Conservation (phyloP, 2,888 invertebrate genomes). For the Zootermopsis nevadensis region DNA sequence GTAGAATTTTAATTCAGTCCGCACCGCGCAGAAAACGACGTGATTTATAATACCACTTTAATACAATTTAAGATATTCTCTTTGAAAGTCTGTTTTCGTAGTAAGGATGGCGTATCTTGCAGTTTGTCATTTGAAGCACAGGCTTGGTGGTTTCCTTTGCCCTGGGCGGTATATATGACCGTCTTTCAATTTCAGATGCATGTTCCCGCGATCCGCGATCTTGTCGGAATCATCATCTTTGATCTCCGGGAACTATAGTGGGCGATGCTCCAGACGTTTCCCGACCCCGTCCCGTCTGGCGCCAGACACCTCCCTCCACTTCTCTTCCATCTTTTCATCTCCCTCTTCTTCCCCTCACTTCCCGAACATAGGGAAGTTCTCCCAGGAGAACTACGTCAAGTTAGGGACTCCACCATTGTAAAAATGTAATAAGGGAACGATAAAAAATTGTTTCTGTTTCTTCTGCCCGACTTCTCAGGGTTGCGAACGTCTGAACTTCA, state of each 20-base stretch:
- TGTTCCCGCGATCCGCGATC: too few relatives aligned
- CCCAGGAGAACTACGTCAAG: neutral
- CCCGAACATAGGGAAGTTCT: constrained; percentile 31
- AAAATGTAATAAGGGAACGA: neutral
- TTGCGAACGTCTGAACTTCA: neutral
- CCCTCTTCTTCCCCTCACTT: too few relatives aligned
- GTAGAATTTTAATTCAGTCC: too few relatives aligned
- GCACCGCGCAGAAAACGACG: too few relatives aligned
- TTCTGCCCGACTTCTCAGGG: neutral
- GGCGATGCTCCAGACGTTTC: constrained; percentile 41
- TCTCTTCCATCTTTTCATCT: constrained; percentile 38
- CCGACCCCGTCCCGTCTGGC: constrained; percentile 44
- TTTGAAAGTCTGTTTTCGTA: too few relatives aligned
- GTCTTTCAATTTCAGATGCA: too few relatives aligned
- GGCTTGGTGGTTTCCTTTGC: too few relatives aligned
- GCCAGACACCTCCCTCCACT: constrained; percentile 34
- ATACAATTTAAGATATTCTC: too few relatives aligned
- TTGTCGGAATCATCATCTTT: constrained; percentile 23
- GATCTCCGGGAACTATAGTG: constrained; percentile 24
- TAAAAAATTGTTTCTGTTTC: neutral
- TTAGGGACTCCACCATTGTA: neutral
- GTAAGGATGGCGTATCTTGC: too few relatives aligned
- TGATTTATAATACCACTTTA: too few relatives aligned
- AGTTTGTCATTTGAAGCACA: too few relatives aligned
- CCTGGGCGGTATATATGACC: too few relatives aligned